Conservation (phyloP, 1,140 invertebrate genomes). For the Rhizoglyphus robini region DNA sequence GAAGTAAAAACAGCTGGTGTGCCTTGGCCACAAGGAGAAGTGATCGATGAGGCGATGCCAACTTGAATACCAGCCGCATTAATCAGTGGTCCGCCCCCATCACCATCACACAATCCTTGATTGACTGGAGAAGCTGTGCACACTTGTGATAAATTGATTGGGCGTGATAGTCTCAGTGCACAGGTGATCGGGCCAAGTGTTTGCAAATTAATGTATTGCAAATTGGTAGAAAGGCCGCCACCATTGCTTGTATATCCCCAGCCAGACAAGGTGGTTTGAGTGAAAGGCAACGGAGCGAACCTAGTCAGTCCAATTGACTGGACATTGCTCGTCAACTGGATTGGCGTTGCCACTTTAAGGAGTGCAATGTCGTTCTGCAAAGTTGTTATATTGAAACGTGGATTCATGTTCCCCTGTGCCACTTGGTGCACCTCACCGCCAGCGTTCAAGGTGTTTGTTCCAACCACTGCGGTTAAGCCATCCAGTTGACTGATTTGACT, state of each 20-base stretch:
- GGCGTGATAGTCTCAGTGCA: too few relatives aligned
- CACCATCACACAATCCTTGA: constrained; percentile 36
- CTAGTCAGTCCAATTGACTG: not conserved
- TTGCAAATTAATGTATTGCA: not conserved
- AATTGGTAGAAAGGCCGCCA: not conserved
- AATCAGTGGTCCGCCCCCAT: constrained; percentile 51
- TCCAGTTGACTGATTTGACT: not conserved
- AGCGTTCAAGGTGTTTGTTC: not conserved
- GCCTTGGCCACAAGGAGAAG: constrained; percentile 44
- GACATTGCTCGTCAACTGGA: not conserved
- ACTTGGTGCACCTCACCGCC: not conserved
- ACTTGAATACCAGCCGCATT: constrained; percentile 32
- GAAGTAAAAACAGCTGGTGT: constrained; percentile 43
- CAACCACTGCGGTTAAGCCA: not conserved
- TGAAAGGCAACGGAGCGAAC: not conserved
- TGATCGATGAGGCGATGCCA: constrained; percentile 48
- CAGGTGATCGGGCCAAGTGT: not conserved
- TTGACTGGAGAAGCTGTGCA: not conserved
- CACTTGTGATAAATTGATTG: too few relatives aligned
- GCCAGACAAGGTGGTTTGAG: not conserved
- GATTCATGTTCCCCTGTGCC: not conserved
- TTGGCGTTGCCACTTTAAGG: not conserved
- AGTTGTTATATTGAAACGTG: not conserved
- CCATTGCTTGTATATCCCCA: not conserved
- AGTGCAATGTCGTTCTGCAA: not conserved